Conservation (phyloP, 2,797 vertebrate genomes). For the Clamator glandarius region DNA sequence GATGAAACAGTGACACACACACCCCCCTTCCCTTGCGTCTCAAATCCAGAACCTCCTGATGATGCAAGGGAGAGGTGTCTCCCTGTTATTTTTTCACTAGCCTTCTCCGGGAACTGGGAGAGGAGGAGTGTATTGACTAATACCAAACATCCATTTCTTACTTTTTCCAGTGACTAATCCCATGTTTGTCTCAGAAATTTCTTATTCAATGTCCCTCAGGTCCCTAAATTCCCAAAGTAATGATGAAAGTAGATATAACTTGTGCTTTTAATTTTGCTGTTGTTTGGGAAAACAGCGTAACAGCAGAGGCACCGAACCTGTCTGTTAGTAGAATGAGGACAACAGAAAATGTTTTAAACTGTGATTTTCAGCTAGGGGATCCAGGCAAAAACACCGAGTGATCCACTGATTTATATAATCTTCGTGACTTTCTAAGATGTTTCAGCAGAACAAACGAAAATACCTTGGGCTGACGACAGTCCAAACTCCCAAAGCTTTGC, state of each 20-base stretch:
- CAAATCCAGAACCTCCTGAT: background rate
- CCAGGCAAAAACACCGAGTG: background rate
- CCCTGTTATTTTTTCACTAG: constrained; percentile 9
- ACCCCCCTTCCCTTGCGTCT: background rate
- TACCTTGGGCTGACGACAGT: background rate
- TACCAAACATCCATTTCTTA: background rate
- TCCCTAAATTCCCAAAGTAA: background rate
- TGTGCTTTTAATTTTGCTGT: background rate
- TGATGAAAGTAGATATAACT: background rate
- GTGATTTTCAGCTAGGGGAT: background rate
- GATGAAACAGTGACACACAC: background rate
- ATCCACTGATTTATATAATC: background rate
- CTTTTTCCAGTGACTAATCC: constrained; percentile 33
- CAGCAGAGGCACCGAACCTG: background rate
- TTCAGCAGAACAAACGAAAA: background rate
- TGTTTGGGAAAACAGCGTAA: constrained; percentile 7
- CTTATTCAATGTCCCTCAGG: background rate
- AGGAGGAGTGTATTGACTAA: background rate
- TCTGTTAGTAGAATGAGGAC: background rate
- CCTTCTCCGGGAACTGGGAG: constrained; percentile 2
- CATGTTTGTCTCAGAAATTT: constrained; percentile 3
- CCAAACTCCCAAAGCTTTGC: background rate
- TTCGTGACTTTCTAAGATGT: background rate
- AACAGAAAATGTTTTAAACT: background rate
- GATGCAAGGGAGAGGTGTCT: background rate